Conservation (phyloP, 2,888 invertebrate species). For the Hydriomena furcata region DNA sequence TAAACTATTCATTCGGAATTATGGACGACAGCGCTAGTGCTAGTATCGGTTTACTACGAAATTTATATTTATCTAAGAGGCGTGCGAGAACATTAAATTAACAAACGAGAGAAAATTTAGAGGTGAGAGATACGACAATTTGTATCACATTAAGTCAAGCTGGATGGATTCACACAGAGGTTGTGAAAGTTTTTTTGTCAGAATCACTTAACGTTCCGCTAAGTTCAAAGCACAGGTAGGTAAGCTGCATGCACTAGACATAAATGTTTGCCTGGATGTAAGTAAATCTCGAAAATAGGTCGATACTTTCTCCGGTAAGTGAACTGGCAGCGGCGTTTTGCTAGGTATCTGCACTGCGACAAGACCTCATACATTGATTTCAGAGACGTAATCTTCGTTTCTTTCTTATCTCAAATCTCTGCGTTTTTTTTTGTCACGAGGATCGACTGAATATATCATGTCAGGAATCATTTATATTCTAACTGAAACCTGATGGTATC, state of each 20-base stretch:
- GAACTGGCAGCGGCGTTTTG: conserved; percentile 40
- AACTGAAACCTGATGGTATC: conserved; percentile 36
- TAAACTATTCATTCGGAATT: conserved; percentile 54
- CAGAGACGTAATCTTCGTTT: conserved; percentile 44
- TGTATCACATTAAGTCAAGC: conserved; percentile 24
- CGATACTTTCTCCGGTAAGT: conserved; percentile 55
- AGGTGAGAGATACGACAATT: conserved; percentile 20
- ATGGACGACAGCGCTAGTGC: conserved; percentile 33
- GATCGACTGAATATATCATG: conserved; percentile 1
- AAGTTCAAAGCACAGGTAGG: conserved; percentile 28
- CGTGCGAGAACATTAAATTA: conserved; percentile 30
- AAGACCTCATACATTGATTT: conserved; percentile 62
- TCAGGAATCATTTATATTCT: conserved; percentile 23
- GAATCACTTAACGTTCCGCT: conserved; percentile 24
- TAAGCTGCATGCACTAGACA: conserved; percentile 17
- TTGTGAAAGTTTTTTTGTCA: no score
- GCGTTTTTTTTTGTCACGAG: conserved; percentile 1
- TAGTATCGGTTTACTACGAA: conserved; percentile 38
- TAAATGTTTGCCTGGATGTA: conserved; percentile 32
- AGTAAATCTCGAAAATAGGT: conserved; percentile 48
- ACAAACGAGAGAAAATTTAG: conserved; percentile 30
- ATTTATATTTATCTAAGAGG: conserved; percentile 34
- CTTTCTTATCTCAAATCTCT: conserved; percentile 15
- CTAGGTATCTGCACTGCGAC: conserved; percentile 74
- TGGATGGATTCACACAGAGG: conserved; percentile 27